Conservation (phyloP, 2,113 vertebrate genomes). For the Mugil cephalus region DNA sequence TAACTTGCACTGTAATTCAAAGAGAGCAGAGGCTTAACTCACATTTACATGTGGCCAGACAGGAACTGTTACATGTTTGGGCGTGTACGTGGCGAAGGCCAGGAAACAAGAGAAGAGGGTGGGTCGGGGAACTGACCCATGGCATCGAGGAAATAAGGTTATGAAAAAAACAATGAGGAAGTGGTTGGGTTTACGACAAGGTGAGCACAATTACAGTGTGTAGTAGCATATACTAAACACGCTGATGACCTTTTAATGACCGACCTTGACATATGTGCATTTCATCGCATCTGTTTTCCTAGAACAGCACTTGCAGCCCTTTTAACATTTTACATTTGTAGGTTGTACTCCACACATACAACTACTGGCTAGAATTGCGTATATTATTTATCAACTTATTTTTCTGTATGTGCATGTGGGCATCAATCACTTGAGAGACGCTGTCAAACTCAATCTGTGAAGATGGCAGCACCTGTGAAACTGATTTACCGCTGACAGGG, state of each 20-base stretch:
- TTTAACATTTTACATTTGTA: too few relatives aligned
- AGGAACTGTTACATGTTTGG: conserved; percentile 43
- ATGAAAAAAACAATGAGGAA: conserved; percentile 56
- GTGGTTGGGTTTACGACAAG: conserved; percentile 18
- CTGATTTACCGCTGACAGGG: background rate
- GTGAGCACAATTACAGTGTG: conserved; percentile 3
- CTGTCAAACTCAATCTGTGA: background rate
- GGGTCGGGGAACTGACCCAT: conserved; percentile 40
- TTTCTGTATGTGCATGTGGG: too few relatives aligned
- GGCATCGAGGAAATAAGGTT: conserved; percentile 53
- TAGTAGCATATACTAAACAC: conserved; percentile 7
- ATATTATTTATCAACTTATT: too few relatives aligned
- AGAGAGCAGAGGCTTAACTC: background rate
- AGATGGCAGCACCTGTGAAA: background rate
- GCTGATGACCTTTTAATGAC: background rate
- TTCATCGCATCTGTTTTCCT: background rate
- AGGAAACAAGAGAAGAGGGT: conserved; percentile 52
- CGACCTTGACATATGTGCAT: background rate
- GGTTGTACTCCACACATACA: too few relatives aligned
- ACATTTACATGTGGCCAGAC: conserved; percentile 15
- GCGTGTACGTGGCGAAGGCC: conserved; percentile 23
- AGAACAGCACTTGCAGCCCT: too few relatives aligned
- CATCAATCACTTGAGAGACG: too few relatives aligned
- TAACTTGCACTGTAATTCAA: too few relatives aligned
- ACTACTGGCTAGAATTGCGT: too few relatives aligned